Conservation (phyloP, 2,888 invertebrate genomes). For the Caradrina kadenii region DNA sequence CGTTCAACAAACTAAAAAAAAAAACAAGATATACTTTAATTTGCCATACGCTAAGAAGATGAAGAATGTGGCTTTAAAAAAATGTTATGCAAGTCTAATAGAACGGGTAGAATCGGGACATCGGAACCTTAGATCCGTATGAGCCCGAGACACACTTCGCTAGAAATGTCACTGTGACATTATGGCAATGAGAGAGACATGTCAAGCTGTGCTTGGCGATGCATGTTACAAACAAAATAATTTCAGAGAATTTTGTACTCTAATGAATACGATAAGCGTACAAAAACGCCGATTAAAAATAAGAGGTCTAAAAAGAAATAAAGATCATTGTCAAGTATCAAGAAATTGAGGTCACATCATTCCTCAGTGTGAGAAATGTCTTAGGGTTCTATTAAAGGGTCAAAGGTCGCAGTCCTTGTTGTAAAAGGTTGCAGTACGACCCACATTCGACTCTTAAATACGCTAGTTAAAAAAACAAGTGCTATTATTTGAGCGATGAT, state of each 20-base stretch:
- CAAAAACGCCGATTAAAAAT: neutral
- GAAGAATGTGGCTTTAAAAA: no score
- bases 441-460: constrained; percentile 22
- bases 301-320: neutral
- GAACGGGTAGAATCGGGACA: no score
- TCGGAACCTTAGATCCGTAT: no score
- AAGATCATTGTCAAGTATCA: neutral
- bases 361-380: constrained; percentile 17
- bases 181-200: neutral
- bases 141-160: neutral
- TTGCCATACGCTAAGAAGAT: no score
- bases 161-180: constrained; percentile 19
- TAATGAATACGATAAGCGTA: neutral
- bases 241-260: neutral
- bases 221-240: neutral
- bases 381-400: constrained; percentile 7
- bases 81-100: no score
- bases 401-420: constrained; percentile 37
- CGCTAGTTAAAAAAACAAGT: neutral
- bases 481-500: neutral
- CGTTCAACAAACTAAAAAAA: no score
- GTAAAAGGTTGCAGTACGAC: constrained; percentile 13
- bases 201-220: neutral
- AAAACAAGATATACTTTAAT: no score
- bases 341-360: constrained; percentile 7